Base-by-base conservation (phyloP, 2,888 invertebrate genomes). In the Hypercompe scribonia region DNA sequence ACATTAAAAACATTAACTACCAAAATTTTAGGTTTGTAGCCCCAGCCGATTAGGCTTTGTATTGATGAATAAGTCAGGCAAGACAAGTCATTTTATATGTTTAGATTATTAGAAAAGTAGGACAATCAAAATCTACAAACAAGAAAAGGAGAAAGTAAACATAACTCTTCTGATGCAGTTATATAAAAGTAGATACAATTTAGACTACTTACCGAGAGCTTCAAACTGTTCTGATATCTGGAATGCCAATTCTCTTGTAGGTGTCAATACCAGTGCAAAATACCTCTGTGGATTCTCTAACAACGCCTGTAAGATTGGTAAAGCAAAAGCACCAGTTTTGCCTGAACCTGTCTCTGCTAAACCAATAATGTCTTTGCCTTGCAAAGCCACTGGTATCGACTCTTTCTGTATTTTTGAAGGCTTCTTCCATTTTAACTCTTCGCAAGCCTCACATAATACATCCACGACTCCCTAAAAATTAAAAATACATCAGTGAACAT, bases 201-300 rank as follows among this genome's bases (percentile, higher is more conserved):
- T 33, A 34, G 10, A 21, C 21, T 33, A 42, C 93, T 95, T 94
- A 98, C 98, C 99, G 77, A 99, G 96, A 5, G 99, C 99, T 92
- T 99, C 99, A 96, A 99, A 99, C 90, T 99, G 99, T 93, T 99
- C 99, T 0, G 98, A 98, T 88, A 99, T 99, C 93, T 99, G 99
- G 91, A 99, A 99, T 5, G 99, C 99, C 86, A 99, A 95, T 93
- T 99, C 99, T 92, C 99, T 97, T 0, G 99, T 99, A 0, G 99
- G 99, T 28, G 99, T 99, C 70, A 99, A 92, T 81, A 99, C 96
- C 0, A 99, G 94, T 0, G 99, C 99, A 94, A 99, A 99, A 88
- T 99, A 97, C 90, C 99, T 96, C 90, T 99, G 99, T 0, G 99
- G 99, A 88, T 97, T 97, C 82, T 99, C 98, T 64, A 99, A 93